Conservation (phyloP, 2,113 vertebrate genomes). For the Geococcyx californianus region DNA sequence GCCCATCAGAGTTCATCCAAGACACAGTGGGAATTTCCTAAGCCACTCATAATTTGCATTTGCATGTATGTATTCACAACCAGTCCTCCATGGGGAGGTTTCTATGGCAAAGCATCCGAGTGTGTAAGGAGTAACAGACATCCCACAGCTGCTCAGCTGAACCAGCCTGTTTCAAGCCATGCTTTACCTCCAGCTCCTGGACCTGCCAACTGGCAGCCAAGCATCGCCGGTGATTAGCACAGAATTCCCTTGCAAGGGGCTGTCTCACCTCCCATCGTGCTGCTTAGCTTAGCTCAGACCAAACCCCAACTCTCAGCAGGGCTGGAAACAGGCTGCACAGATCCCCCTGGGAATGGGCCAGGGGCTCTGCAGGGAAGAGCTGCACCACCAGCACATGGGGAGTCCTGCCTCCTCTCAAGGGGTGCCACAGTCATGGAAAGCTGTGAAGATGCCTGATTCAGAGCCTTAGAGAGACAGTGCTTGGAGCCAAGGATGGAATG, state of each 20-base stretch:
- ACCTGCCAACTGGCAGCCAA: neutral
- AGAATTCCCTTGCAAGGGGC: neutral
- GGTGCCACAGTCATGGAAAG: neutral
- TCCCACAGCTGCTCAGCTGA: neutral
- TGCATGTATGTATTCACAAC: neutral
- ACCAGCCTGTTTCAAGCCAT: neutral
- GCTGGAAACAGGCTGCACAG: neutral
- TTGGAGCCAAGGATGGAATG: neutral
- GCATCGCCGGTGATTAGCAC: neutral
- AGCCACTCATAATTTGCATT: neutral
- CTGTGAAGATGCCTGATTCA: neutral
- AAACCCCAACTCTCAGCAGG: neutral
- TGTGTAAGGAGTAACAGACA: neutral
- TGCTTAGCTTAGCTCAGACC: neutral
- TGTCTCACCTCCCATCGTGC: neutral
- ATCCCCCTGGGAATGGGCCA: neutral
- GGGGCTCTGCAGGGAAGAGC: neutral
- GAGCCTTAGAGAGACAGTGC: neutral
- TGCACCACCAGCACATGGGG: neutral
- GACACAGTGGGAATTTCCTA: neutral
- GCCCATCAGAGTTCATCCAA: neutral
- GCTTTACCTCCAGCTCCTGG: neutral
- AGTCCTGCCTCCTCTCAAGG: neutral
- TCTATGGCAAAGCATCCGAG: neutral
- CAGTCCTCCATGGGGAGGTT: neutral